Percentiles rank a stretch among this genome's conserved stretches.
Evolutionary conservation across 2,888 invertebrate genomes (phyloP).

Genomic region (Mesochorus sp.): DNA sequence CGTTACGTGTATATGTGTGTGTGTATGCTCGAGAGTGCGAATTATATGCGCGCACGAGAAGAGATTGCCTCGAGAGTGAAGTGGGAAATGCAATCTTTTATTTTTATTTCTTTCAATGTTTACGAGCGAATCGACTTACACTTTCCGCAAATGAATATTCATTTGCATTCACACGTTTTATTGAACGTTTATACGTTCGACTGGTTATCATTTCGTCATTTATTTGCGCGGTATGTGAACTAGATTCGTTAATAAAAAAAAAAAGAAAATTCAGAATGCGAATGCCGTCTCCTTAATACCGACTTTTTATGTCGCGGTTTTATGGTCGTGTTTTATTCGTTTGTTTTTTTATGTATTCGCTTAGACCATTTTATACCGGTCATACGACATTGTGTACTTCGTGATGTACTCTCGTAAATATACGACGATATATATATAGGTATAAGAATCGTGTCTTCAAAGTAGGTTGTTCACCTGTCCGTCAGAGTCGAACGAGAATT

Average conservation of each 20-base stretch:
- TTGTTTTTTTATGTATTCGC: not conserved
- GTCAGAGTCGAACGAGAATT: not conserved
- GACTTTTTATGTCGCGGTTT: too few relatives aligned
- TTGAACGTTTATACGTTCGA: slow-evolving; percentile 25
- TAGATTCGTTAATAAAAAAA: not conserved
- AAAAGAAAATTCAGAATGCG: too few relatives aligned
- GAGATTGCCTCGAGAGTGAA: slow-evolving; percentile 29
- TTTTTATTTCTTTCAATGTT: not conserved
- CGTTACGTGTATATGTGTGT: too few relatives aligned
- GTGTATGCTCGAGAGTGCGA: slow-evolving; percentile 5
- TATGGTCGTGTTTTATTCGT: too few relatives aligned
- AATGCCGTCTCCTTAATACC: too few relatives aligned
- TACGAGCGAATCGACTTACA: slow-evolving; percentile 39
- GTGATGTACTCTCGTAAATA: not conserved
- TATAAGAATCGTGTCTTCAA: slow-evolving; percentile 20
- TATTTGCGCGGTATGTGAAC: not conserved
- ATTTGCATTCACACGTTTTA: slow-evolving; percentile 31
- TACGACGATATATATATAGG: not conserved
- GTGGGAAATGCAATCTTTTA: slow-evolving; percentile 21
- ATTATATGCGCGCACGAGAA: not conserved
- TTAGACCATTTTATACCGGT: slow-evolving; percentile 7
- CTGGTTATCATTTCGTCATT: not conserved
- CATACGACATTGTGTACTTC: not conserved
- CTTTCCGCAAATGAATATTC: slow-evolving; percentile 41
- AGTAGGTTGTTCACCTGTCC: slow-evolving; percentile 61